Conservation (phyloP, 2,888 invertebrate species). For the Flabesymbios commensalis region DNA sequence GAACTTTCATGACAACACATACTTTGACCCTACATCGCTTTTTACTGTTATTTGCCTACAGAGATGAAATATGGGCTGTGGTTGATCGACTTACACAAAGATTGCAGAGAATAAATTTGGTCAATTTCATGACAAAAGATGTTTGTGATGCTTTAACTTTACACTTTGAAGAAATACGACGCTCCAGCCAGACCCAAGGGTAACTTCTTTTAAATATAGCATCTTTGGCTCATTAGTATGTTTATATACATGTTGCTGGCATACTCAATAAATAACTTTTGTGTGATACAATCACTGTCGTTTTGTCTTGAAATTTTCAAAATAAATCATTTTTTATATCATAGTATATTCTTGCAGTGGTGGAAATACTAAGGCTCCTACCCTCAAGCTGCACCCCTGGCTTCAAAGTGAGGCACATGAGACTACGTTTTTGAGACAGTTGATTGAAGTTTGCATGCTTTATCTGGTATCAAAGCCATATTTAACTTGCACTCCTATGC, state of each 20-base stretch:
- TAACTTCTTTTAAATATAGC: too few species aligned
- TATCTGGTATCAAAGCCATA: slow-evolving; percentile 82
- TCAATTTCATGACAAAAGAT: slow-evolving; percentile 80
- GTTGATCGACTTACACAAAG: slow-evolving; percentile 77
- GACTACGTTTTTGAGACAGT: slow-evolving; percentile 77
- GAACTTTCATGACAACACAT: too few species aligned
- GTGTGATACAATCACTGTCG: too few species aligned
- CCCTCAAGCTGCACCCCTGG: slow-evolving; percentile 66
- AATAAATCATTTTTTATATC: too few species aligned
- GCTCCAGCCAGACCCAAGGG: slow-evolving; percentile 67
- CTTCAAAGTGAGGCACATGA: slow-evolving; percentile 76
- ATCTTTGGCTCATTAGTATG: too few species aligned
- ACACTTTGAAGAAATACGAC: slow-evolving; percentile 83
- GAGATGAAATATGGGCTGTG: slow-evolving; percentile 77
- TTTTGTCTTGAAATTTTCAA: too few species aligned
- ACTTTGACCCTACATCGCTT: neutral
- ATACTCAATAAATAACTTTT: too few species aligned
- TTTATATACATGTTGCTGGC: too few species aligned
- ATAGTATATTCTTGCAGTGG: too few species aligned
- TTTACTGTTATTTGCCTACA: slow-evolving; percentile 35
- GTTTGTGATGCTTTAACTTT: slow-evolving; percentile 79
- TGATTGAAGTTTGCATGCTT: slow-evolving; percentile 81
- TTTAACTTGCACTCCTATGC: slow-evolving; percentile 73
- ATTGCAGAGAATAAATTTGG: slow-evolving; percentile 76
- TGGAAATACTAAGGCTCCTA: neutral